These are phyloP conservation scores for Haemorhous mexicanus DNA, from an alignment of 2,113 vertebrate species.

Conservation along the genomic window DNA sequence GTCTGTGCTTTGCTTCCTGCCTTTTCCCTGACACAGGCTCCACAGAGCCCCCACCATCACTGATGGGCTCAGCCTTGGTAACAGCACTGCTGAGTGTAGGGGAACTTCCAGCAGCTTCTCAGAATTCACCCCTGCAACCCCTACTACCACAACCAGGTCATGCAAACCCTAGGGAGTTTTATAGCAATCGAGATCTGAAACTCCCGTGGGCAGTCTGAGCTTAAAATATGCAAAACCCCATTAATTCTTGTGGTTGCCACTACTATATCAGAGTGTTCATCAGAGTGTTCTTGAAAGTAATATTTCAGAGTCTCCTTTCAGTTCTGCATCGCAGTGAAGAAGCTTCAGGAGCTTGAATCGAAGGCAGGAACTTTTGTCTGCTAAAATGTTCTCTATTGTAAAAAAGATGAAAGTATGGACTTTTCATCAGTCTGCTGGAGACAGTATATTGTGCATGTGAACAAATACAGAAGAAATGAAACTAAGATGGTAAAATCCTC, in stretches of 20 bases:
- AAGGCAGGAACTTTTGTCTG: not conserved
- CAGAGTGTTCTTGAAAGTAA: not conserved
- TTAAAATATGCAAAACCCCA: not conserved
- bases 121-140: not conserved
- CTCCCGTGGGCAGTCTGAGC: not conserved
- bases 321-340: not conserved
- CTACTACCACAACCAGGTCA: not conserved
- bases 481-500: not conserved
- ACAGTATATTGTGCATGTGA: not conserved
- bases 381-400: not conserved
- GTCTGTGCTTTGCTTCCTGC: not conserved
- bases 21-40: not conserved
- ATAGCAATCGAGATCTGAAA: not conserved
- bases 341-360: not conserved
- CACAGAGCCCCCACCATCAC: accelerated
- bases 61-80: not conserved
- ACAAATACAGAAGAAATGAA: not conserved
- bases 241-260: not conserved
- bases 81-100: accelerated
- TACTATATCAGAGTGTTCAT: not conserved
- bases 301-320: not conserved
- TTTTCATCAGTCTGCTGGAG: not conserved
- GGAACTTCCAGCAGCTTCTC: not conserved
- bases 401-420: not conserved
- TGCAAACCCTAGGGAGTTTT: not conserved